Base-by-base conservation (phyloP, 1,140 invertebrate species). In the Leptinotarsa defecta region DNA sequence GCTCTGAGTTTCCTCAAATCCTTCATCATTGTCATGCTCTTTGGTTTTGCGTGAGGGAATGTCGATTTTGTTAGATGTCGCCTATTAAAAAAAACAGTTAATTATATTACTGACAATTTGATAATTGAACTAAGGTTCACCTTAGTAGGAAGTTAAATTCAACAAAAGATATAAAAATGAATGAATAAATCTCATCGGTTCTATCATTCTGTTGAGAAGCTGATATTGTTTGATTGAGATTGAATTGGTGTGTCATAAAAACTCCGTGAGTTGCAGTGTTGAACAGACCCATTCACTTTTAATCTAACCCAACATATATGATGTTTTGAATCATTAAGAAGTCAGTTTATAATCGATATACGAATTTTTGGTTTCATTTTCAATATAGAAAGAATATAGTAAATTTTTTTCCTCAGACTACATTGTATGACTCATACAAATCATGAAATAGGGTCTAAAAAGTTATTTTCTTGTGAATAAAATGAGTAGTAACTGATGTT, bases 1-100 rank as follows among this genome's bases (percentile, higher is more conserved):
- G 78, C 91, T 95, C 77, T 95, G 94, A 0, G 94, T 95, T 86
- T 96, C 95, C 84, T 96, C 94, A 81, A 96, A 96, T 11, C 94
- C 95, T 87, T 96, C 95, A 82, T 96, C 95, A 78, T 94, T 93
- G 82, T 86, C 86, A 52, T 81, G 78, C 69, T 83, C 80, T 73
- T 79, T 80, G 68, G 22, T 75, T 77, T 80, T 71, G 4, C 79
- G 76, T 24, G 48, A 74, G 43, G 79, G 79, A 68, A 79, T 79
- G 73, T 80, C 86, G 73, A 87, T 73, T 76, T 75, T 77, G 69
- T 70, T 77, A 22, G 76, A 73, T 65, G 43, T 74, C 73, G 70
- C 64, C 76, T 77, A 61, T 65, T 64, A 65, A 57, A 62, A 34
- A 19, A 75, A 62, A 13, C 8, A 11, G 8, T 11, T 43, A 43